Base-by-base conservation (phyloP, 2,888 invertebrate genomes). In the Caenorhabditis panamensis region DNA sequence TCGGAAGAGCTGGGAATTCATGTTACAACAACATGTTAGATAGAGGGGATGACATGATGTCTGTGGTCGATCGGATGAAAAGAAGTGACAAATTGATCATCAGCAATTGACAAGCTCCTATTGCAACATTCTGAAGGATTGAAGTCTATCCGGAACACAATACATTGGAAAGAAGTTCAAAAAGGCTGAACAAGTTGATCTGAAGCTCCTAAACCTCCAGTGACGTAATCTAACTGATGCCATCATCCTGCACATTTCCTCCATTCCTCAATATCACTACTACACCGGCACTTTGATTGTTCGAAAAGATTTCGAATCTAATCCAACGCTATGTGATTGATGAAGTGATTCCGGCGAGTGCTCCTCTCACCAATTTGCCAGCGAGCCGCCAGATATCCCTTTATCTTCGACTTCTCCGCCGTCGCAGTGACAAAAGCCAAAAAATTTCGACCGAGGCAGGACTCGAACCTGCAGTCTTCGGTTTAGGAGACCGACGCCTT, bases 401-500 rank as follows among this genome's bases (percentile, higher is more conserved):
- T 31, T 31, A 31, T 31, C 31, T 31, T 31, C 31, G 31, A 31
- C 11, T 18, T 24, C 51, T 47, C 22, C 8, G 36, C 56, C 41
- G 28, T 28, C 24, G 49, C 31, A 75, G 51, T 6, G 5, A 41
- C 53, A 59, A 80, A 69, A 75, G 6, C 16, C 58, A 68, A 80
- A 80, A 80, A 31, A 47, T 64, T 80, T 69, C 73, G 77, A 77
- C 77, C 79, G 78, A 72, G 80, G 79, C 84, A 82, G 87, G 86
- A 86, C 86, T 87, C 86, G 87, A 87, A 86, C 88, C 86, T 84
- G 82, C 85, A 86, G 79, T 87, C 85, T 88, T 88, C 86, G 87
- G 88, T 88, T 88, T 88, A 88, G 87, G 87, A 88, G 88, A 87
- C 87, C 86, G 86, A 88, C 87, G 88, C 88, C 88, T 88, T 88